These are phyloP conservation scores for Herpetotheres cachinnans DNA, from an alignment of 2,113 vertebrate genomes.

Conservation along the genomic window DNA sequence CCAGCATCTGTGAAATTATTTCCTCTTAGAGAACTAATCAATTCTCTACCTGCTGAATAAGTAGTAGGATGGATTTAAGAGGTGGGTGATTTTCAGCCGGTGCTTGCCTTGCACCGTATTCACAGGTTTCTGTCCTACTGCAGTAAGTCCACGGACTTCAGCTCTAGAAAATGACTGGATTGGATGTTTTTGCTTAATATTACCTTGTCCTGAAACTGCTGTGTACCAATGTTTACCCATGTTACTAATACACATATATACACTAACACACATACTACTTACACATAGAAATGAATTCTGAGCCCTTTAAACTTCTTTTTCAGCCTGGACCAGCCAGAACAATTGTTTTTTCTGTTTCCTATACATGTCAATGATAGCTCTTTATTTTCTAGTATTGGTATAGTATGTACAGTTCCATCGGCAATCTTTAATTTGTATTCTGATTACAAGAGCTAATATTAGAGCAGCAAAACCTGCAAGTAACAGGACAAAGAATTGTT, in stretches of 20 bases:
- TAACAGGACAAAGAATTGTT: background rate
- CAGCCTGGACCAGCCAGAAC: background rate
- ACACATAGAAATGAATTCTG: background rate
- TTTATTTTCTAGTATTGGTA: background rate
- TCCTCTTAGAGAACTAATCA: constrained; percentile 19
- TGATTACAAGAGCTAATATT: background rate
- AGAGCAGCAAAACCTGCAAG: background rate
- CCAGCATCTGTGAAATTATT: constrained; percentile 31
- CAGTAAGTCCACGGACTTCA: background rate
- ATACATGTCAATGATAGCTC: background rate
- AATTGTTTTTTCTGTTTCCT: background rate
- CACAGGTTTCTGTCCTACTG: background rate
- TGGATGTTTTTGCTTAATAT: background rate
- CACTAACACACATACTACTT: background rate
- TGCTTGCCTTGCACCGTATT: background rate
- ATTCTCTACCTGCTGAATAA: constrained; percentile 46
- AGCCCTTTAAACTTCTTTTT: background rate
- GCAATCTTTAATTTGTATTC: background rate
- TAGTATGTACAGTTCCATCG: background rate
- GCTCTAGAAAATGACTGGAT: background rate
- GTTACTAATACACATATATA: background rate
- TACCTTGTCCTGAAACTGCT: background rate
- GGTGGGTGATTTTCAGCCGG: background rate
- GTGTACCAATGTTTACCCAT: background rate
- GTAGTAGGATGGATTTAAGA: constrained; percentile 16